These are phyloP conservation scores for Ctenoplectra terminalis DNA, from an alignment of 1,140 invertebrate species.

Conservation along the genomic window DNA sequence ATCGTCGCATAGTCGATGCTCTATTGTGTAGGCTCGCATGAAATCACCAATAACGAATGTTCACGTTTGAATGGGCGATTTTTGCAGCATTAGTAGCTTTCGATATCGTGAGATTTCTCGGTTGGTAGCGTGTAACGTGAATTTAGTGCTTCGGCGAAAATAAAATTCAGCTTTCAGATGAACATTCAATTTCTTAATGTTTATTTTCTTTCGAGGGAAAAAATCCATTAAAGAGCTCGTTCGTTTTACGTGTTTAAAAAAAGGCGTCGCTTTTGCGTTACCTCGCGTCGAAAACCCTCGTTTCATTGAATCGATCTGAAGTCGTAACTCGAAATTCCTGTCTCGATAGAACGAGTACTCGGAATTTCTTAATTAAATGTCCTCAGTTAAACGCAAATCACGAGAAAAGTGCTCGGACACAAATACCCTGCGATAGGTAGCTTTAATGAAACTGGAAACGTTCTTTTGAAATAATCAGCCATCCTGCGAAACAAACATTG, in stretches of 20 bases:
- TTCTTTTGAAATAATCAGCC: background rate
- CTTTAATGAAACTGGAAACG: background rate
- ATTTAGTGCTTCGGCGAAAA: background rate
- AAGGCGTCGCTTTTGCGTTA: background rate
- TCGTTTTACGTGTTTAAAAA: no score
- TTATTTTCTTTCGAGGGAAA: background rate
- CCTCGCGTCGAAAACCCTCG: background rate
- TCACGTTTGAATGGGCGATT: background rate
- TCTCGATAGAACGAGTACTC: background rate
- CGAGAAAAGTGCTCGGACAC: background rate
- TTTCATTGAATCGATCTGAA: background rate
- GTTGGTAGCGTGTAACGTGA: background rate
- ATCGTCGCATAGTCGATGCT: background rate
- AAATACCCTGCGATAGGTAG: background rate
- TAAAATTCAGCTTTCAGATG: background rate
- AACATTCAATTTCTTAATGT: no score
- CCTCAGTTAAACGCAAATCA: slow-evolving; percentile 13
- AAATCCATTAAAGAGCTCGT: background rate
- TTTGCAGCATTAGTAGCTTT: background rate
- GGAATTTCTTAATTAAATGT: slow-evolving; percentile 66
- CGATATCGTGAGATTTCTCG: background rate
- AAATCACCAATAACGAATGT: slow-evolving; percentile 21
- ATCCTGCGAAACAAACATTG: background rate
- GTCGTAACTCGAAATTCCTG: slow-evolving; percentile 40
- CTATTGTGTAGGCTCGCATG: background rate